Evolutionary conservation across 2,113 vertebrate species (phyloP).

Genomic region (Archocentrus centrarchus): DNA sequence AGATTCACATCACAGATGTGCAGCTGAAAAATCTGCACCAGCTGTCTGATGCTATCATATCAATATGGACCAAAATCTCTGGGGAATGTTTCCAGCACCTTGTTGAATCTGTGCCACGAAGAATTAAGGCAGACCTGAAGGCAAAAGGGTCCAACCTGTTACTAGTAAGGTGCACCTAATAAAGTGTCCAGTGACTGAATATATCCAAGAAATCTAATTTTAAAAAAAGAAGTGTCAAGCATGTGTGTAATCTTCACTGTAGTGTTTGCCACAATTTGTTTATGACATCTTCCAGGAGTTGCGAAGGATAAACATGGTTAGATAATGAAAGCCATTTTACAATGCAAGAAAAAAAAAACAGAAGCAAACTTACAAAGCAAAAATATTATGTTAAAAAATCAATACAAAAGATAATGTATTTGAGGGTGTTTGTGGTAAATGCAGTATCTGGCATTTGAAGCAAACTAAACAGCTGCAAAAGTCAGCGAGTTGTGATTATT

Average conservation of each 20-base stretch:
- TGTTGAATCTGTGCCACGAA: background rate
- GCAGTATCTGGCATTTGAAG: background rate
- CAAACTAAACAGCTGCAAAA: background rate
- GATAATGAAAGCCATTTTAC: background rate
- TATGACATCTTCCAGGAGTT: background rate
- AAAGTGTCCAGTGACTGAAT: background rate
- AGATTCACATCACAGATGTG: background rate
- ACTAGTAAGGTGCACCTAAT: background rate
- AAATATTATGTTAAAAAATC: background rate
- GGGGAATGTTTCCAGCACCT: background rate
- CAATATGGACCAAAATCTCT: background rate
- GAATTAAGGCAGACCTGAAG: background rate
- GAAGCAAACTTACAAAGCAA: background rate
- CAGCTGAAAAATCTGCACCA: background rate
- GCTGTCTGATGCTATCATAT: background rate
- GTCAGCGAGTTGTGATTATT: conserved; percentile 5
- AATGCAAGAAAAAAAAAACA: accelerated
- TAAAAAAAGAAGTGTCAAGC: background rate
- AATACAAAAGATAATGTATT: background rate
- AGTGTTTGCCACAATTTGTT: background rate
- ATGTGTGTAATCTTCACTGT: background rate
- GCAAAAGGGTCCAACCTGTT: background rate
- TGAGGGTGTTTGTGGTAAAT: background rate
- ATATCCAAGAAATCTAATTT: background rate
- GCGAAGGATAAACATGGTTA: background rate